Conservation (phyloP, 2,113 vertebrate genomes). For the Callionymus lyra region DNA sequence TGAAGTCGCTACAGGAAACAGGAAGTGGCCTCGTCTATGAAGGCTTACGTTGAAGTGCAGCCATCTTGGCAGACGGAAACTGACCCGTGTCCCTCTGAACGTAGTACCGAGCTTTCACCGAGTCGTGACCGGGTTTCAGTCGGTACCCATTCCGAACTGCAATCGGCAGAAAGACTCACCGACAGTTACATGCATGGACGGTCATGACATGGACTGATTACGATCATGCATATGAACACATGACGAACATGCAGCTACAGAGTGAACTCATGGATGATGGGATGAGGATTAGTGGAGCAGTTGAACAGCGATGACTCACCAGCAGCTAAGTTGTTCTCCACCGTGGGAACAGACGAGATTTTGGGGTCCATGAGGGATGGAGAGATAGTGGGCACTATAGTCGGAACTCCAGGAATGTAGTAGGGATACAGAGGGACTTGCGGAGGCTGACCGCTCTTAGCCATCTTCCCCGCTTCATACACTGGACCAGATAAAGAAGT, state of each 20-base stretch:
- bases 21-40: constrained; percentile 23
- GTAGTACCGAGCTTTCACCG: constrained; percentile 90
- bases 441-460: constrained; percentile 73
- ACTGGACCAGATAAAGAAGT: constrained; percentile 60
- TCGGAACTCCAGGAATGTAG: constrained; percentile 82
- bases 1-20: constrained; percentile 14
- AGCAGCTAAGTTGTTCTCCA: constrained; percentile 58
- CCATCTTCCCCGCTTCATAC: constrained; percentile 90
- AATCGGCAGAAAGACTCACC: no score
- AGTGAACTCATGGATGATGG: constrained; percentile 8
- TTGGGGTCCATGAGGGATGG: constrained; percentile 77
- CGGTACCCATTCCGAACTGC: constrained; percentile 84
- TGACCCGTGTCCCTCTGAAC: constrained; percentile 87
- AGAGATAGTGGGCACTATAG: constrained; percentile 72
- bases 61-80: constrained; percentile 76
- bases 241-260: no score
- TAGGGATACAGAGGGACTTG: constrained; percentile 81
- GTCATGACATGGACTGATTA: not conserved
- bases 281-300: not conserved
- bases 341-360: constrained; percentile 67
- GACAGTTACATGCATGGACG: constrained; percentile 24
- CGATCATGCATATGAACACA: not conserved
- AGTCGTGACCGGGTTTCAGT: constrained; percentile 81
- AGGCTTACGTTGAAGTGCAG: constrained; percentile 82
- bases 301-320: constrained; percentile 48